These are phyloP conservation scores for Deilephila elpenor DNA, from an alignment of 2,888 invertebrate species.

Conservation along the genomic window DNA sequence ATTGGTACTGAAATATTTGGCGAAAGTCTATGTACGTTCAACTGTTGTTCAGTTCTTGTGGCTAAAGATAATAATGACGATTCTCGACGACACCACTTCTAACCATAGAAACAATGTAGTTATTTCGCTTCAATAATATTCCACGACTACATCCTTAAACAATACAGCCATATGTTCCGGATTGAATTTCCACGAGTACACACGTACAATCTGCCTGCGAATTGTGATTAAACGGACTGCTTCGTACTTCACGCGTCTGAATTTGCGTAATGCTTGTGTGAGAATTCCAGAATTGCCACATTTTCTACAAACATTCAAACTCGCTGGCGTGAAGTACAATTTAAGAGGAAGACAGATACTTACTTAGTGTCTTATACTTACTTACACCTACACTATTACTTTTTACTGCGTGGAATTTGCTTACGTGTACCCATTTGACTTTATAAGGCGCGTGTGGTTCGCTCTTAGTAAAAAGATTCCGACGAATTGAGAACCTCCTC, in stretches of 20 bases:
- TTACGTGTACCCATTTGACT: not conserved
- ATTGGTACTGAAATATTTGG: too few relatives aligned
- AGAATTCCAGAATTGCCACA: conserved; percentile 22
- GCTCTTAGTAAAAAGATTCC: too few relatives aligned
- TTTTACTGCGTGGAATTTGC: not conserved
- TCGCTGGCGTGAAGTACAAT: not conserved
- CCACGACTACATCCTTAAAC: not conserved
- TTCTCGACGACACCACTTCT: too few relatives aligned
- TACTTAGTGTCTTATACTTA: not conserved
- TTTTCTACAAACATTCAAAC: conserved; percentile 9
- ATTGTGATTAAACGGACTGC: conserved; percentile 8
- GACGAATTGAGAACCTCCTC: too few relatives aligned
- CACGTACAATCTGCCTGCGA: not conserved
- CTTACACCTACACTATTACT: not conserved
- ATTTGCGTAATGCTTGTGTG: conserved; percentile 11
- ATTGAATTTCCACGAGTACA: not conserved
- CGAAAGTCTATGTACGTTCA: too few relatives aligned
- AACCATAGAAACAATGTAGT: too few relatives aligned
- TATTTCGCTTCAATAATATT: too few relatives aligned
- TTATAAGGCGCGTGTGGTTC: not conserved
- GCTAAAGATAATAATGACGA: too few relatives aligned
- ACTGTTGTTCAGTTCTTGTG: too few relatives aligned
- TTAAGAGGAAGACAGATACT: not conserved
- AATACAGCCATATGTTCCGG: not conserved
- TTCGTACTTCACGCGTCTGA: conserved; percentile 1